Evolutionary conservation across 2,888 invertebrate species (phyloP).

Genomic region (Drosophila prolongata): DNA sequence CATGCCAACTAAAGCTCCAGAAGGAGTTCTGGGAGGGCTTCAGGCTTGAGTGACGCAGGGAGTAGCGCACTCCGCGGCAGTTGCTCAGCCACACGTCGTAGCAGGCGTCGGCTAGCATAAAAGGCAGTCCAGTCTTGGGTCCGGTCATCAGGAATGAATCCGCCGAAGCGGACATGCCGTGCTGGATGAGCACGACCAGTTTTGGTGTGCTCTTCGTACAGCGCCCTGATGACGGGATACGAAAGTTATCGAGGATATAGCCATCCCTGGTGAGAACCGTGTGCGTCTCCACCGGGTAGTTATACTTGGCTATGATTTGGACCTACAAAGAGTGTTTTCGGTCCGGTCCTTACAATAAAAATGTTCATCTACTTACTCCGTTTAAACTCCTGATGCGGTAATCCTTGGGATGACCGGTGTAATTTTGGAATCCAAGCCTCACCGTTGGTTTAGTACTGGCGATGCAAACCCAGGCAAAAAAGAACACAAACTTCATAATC

Average conservation of each 20-base stretch:
- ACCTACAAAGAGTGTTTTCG: neutral
- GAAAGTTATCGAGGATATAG: neutral
- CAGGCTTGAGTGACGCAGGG: constrained; percentile 84
- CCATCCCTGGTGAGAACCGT: constrained; percentile 1
- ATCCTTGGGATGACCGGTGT: neutral
- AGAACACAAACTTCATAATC: neutral
- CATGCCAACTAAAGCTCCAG: constrained; percentile 89
- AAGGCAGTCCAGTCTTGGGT: constrained; percentile 87
- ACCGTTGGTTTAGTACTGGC: neutral
- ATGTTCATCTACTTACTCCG: neutral
- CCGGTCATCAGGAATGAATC: constrained; percentile 89
- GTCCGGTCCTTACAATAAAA: accelerated
- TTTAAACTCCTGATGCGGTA: neutral
- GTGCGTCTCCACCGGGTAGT: constrained; percentile 11
- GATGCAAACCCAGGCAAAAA: neutral
- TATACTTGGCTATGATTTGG: neutral
- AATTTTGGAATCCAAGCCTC: neutral
- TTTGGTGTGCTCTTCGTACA: constrained; percentile 70
- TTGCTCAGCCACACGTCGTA: constrained; percentile 88
- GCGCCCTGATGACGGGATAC: constrained; percentile 45
- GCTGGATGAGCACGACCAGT: constrained; percentile 86
- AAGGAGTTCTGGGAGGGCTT: constrained; percentile 84
- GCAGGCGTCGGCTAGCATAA: constrained; percentile 85
- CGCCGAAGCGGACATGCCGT: constrained; percentile 90
- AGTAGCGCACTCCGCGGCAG: constrained; percentile 87